Evolutionary conservation across 2,888 invertebrate genomes (phyloP).

Genomic region (Stomorhina lunata): DNA sequence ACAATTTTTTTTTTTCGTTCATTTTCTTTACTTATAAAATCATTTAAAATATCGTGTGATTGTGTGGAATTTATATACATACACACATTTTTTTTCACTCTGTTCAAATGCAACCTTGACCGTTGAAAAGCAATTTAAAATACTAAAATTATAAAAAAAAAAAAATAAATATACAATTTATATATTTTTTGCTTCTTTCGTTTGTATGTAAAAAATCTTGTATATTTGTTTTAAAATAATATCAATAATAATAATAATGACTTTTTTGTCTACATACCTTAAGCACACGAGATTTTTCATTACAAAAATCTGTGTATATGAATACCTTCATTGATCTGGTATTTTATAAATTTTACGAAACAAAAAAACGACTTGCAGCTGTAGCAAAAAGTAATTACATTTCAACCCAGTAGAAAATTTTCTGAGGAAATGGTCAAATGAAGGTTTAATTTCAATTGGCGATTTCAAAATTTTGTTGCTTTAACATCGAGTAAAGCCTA

Average conservation of each 20-base stretch:
- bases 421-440: no score
- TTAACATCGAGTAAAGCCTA: no score
- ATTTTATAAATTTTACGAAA: not conserved
- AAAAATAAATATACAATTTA: not conserved
- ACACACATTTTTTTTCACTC: constrained; percentile 1
- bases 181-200: not conserved
- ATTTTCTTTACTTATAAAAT: constrained; percentile 24
- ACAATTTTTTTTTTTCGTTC: not conserved
- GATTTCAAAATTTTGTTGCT: no score
- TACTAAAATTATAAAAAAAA: constrained; percentile 43
- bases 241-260: constrained; percentile 6
- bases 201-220: not conserved
- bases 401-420: no score
- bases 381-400: not conserved
- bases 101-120: constrained; percentile 73
- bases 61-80: constrained; percentile 26
- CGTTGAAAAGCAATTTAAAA: constrained; percentile 74
- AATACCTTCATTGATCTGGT: not conserved
- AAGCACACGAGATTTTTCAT: not conserved
- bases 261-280: not conserved
- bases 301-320: not conserved
- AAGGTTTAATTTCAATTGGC: no score
- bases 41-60: constrained; percentile 21
- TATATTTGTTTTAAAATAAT: not conserved
- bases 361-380: no score